A percentile compares a stretch with the other conserved stretches of the same genome.
phyloP scores from a whole-genome alignment of 2,113 vertebrate genomes.

The Thalassarche chlororhynchos region DNA sequence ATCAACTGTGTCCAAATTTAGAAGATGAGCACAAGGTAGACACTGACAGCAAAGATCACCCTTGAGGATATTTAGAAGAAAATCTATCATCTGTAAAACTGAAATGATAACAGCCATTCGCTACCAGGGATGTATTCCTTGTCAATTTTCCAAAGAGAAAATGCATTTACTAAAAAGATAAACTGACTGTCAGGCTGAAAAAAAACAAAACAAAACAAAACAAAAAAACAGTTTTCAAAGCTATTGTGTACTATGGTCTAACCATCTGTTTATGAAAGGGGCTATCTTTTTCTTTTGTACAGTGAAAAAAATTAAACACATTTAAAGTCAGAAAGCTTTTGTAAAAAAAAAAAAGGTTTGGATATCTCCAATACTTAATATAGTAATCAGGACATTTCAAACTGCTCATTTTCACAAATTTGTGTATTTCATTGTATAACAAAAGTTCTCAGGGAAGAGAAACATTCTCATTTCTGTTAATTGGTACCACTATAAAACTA shows the following conservation, averaged over 20 bases:
- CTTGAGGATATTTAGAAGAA: slow-evolving; percentile 65
- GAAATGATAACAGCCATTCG: slow-evolving; percentile 65
- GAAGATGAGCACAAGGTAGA: slow-evolving; percentile 11
- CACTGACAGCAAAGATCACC: slow-evolving; percentile 47
- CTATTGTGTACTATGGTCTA: background rate
- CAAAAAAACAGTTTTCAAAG: background rate
- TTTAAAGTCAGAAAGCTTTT: background rate
- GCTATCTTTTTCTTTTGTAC: background rate
- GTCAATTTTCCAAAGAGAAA: slow-evolving; percentile 68
- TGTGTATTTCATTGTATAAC: background rate
- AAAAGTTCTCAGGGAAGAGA: background rate
- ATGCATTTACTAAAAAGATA: slow-evolving; percentile 62
- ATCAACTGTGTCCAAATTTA: slow-evolving; percentile 44
- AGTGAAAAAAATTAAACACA: background rate
- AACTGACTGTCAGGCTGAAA: slow-evolving; percentile 51
- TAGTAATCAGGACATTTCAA: background rate
- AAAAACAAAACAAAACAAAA: background rate
- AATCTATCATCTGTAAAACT: slow-evolving; percentile 68
- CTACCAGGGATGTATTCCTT: slow-evolving; percentile 36
- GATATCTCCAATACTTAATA: background rate
- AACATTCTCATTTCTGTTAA: background rate
- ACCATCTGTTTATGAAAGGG: background rate
- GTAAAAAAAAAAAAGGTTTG: background rate
- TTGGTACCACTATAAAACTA: background rate
- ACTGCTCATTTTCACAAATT: background rate